Conservation (phyloP, 30 jellyfish, hydroid and myxozoan genomes). For the Chrysaora quinquecirrha region DNA sequence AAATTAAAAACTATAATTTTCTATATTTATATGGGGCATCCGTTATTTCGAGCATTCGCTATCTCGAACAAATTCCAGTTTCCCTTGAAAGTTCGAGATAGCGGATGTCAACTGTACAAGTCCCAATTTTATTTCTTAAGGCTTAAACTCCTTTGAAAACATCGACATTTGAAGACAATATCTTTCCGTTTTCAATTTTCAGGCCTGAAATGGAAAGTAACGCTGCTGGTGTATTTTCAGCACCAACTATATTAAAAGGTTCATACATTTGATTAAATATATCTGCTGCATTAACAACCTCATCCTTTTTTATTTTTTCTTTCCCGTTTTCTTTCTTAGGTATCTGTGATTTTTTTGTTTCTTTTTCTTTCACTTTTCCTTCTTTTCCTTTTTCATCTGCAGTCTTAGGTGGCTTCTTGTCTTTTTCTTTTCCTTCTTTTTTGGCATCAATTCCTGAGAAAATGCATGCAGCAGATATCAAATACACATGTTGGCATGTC, state of each 20-base stretch:
- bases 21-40: too few relatives aligned
- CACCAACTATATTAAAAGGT: not conserved
- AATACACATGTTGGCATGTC: too few relatives aligned
- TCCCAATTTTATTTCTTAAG: too few relatives aligned
- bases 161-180: not conserved
- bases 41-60: too few relatives aligned
- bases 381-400: not conserved
- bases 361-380: not conserved
- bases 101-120: too few relatives aligned
- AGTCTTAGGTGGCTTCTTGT: not conserved
- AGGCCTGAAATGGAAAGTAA: not conserved
- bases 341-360: not conserved
- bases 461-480: too few relatives aligned
- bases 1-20: too few relatives aligned
- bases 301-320: not conserved
- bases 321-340: not conserved
- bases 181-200: not conserved
- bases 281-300: not conserved
- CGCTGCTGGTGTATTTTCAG: conserved; percentile 2
- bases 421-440: not conserved
- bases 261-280: not conserved
- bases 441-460: too few relatives aligned
- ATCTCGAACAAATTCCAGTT: too few relatives aligned
- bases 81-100: too few relatives aligned
- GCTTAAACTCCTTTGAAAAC: conserved; percentile 9